Evolutionary conservation across 37 sponge, comb jelly and placozoan genomes (phyloP).

Genomic region (Lycopodina hypogea): DNA sequence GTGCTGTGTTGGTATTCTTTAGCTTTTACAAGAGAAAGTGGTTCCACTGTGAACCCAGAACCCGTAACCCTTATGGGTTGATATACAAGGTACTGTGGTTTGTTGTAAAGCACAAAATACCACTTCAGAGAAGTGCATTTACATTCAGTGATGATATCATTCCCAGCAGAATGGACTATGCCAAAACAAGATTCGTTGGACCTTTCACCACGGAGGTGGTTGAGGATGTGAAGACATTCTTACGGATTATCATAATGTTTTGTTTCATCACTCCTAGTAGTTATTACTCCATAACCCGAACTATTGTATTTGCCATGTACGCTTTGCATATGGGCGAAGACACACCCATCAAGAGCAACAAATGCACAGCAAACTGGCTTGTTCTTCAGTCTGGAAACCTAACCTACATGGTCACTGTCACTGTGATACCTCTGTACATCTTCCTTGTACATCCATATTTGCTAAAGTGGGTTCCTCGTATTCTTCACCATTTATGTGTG

Average conservation of each 20-base stretch:
- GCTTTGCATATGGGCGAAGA: background rate
- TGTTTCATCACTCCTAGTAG: background rate
- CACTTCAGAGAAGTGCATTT: constrained; percentile 22
- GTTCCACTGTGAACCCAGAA: constrained; percentile 6
- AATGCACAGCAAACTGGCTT: background rate
- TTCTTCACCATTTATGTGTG: background rate
- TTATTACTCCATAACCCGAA: background rate
- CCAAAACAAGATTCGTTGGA: constrained; percentile 17
- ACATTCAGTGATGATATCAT: constrained; percentile 11
- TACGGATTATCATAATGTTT: background rate
- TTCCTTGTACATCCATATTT: background rate
- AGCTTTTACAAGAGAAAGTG: constrained; percentile 4
- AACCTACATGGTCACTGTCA: background rate
- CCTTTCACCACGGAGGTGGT: constrained; percentile 23
- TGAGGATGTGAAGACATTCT: constrained; percentile 36
- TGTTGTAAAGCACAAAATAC: constrained; percentile 20
- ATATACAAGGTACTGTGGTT: constrained; percentile 12
- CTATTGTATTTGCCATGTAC: background rate
- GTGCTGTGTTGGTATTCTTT: background rate
- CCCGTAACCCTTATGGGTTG: constrained; percentile 19
- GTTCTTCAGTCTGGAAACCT: background rate
- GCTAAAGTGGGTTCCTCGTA: background rate
- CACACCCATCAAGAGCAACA: background rate
- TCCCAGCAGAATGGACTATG: constrained; percentile 23
- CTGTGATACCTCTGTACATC: background rate